phyloP scores from a whole-genome alignment of 2,113 vertebrate species.

The Rallus limicola region DNA sequence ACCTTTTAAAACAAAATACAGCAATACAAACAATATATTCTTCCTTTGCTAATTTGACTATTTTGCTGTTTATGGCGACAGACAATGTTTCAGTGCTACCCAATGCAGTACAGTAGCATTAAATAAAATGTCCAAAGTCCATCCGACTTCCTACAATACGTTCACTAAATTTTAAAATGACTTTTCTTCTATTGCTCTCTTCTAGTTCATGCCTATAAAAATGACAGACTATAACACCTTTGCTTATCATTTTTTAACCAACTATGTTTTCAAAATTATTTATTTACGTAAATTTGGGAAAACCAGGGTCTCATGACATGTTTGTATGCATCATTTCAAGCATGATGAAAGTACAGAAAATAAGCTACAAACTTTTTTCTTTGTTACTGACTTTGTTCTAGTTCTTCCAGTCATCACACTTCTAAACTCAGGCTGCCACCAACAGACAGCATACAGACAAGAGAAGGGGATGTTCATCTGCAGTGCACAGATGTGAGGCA shows the following conservation, averaged over 20 bases:
- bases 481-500: neutral
- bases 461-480: conserved; percentile 5
- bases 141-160: neutral
- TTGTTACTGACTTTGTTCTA: conserved; percentile 44
- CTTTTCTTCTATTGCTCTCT: neutral
- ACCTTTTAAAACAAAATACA: conserved; percentile 17
- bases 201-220: neutral
- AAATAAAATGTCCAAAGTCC: neutral
- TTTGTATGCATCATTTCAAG: neutral
- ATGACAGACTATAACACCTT: neutral
- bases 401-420: conserved; percentile 8
- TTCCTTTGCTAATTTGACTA: neutral
- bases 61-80: neutral
- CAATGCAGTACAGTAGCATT: neutral
- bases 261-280: neutral
- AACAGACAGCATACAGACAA: conserved; percentile 61
- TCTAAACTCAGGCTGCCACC: conserved; percentile 71
- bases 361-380: conserved; percentile 36
- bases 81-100: neutral
- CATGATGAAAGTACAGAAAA: neutral
- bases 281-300: neutral
- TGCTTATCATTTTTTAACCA: neutral
- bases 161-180: neutral
- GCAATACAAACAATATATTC: neutral
- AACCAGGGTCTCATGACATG: neutral